Evolutionary conservation across 1,140 invertebrate species (phyloP).

Genomic region (Phymastichus coffea): DNA sequence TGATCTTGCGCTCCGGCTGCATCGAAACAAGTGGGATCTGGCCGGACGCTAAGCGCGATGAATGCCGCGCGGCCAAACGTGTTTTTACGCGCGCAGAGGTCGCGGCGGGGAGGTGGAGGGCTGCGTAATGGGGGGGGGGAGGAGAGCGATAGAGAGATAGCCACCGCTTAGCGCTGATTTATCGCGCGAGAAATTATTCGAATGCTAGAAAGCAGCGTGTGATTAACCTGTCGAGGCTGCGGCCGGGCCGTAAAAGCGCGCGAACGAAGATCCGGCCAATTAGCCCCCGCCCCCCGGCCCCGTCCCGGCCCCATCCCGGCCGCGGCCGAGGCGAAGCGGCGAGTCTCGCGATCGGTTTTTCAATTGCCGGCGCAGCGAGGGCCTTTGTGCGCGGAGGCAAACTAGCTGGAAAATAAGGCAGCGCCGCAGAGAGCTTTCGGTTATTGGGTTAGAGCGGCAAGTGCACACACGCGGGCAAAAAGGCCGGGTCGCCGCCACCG

Average conservation of each 20-base stretch:
- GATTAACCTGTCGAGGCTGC: slow-evolving; percentile 46
- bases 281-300: slow-evolving; percentile 16
- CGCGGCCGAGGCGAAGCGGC: too few relatives aligned
- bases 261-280: slow-evolving; percentile 30
- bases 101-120: too few relatives aligned
- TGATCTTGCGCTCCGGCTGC: too few relatives aligned
- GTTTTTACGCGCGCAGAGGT: slow-evolving; percentile 44
- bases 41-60: slow-evolving; percentile 18
- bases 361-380: background rate
- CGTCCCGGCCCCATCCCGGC: slow-evolving; percentile 23
- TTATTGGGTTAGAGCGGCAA: slow-evolving; percentile 2
- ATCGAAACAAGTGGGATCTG: slow-evolving; percentile 19
- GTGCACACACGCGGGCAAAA: slow-evolving; percentile 4
- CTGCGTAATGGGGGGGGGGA: background rate
- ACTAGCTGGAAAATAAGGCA: background rate
- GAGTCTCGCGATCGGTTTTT: too few relatives aligned
- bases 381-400: too few relatives aligned
- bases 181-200: slow-evolving; percentile 55
- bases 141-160: slow-evolving; percentile 29
- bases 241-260: background rate
- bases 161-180: slow-evolving; percentile 55
- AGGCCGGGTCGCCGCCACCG: slow-evolving; percentile 1
- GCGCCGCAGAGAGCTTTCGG: background rate
- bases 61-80: slow-evolving; percentile 39
- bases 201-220: slow-evolving; percentile 56